A percentile compares a stretch with the other conserved stretches of the same genome.
Evolutionary conservation across 2,797 vertebrate genomes (phyloP).

Genomic region (Phaenicophaeus curvirostris): DNA sequence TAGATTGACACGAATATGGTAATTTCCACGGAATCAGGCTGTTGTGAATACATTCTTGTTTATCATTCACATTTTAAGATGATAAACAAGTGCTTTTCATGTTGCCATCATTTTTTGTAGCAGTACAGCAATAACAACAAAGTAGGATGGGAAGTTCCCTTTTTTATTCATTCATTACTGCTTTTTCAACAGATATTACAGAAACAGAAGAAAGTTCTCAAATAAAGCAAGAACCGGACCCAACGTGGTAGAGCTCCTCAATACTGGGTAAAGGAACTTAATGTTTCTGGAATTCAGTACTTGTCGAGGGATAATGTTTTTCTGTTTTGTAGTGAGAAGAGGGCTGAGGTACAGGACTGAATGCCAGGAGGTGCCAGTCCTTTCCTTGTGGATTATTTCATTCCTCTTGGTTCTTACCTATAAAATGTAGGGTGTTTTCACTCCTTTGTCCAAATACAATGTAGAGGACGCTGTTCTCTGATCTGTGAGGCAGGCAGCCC

Average conservation of each 20-base stretch:
- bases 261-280: constrained; percentile 59
- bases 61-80: neutral
- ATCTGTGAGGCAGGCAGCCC: neutral
- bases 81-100: neutral
- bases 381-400: neutral
- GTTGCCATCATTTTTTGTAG: neutral
- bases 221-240: constrained; percentile 76
- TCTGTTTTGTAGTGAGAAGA: neutral
- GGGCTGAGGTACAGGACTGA: neutral
- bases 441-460: neutral
- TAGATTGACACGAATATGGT: neutral
- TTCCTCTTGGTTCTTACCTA: neutral
- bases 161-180: neutral
- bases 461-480: neutral
- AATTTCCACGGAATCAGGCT: neutral
- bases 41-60: neutral
- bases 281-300: neutral
- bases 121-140: neutral
- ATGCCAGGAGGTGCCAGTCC: neutral
- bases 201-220: constrained; percentile 64
- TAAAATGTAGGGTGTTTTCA: neutral
- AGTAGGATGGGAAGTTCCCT: neutral
- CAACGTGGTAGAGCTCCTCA: constrained; percentile 70
- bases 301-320: neutral
- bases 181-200: constrained; percentile 64